phyloP scores from a whole-genome alignment of 2,888 invertebrate species.

The Leptinotarsa rubiginosa region DNA sequence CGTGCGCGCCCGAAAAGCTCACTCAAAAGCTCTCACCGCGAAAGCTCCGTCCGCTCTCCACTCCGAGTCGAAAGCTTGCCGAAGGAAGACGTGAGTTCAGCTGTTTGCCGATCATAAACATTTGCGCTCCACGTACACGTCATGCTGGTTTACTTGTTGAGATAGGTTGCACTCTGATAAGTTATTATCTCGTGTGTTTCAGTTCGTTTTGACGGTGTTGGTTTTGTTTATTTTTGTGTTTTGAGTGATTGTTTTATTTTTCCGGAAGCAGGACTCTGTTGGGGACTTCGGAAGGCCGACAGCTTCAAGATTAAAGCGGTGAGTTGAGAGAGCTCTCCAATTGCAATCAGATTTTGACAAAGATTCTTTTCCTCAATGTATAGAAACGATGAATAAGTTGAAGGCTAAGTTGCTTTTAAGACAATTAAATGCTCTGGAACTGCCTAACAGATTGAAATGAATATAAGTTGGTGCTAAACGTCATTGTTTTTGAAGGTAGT shows the following conservation, averaged over 20 bases:
- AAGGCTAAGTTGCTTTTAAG: too few relatives aligned
- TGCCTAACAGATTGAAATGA: too few relatives aligned
- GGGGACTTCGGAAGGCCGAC: slow-evolving; percentile 19
- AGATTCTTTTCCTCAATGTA: not conserved
- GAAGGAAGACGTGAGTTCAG: slow-evolving; percentile 31
- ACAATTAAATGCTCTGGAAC: too few relatives aligned
- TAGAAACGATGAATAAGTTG: too few relatives aligned
- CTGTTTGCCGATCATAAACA: slow-evolving; percentile 16
- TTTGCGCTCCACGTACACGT: slow-evolving; percentile 20
- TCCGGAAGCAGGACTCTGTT: slow-evolving; percentile 27
- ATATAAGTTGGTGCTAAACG: too few relatives aligned
- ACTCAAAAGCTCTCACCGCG: slow-evolving; percentile 36
- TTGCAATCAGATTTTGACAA: not conserved
- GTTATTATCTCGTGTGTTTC: slow-evolving; percentile 19
- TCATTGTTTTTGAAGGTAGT: too few relatives aligned
- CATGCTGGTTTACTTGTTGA: slow-evolving; percentile 37
- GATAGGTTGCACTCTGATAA: slow-evolving; percentile 41
- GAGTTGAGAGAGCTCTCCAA: slow-evolving; percentile 33
- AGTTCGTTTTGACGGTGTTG: slow-evolving; percentile 23
- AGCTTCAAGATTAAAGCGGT: slow-evolving; percentile 49
- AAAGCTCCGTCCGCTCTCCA: slow-evolving; percentile 41
- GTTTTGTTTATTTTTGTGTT: slow-evolving; percentile 38
- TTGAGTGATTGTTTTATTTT: slow-evolving; percentile 34
- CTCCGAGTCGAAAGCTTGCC: slow-evolving; percentile 46
- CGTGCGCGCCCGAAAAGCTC: slow-evolving; percentile 41